Evolutionary conservation across 37 sponge, comb jelly and placozoan species (phyloP), one percentile per base, ranked within the genome.

Genomic region (Mnemiopsis leidyi): DNA sequence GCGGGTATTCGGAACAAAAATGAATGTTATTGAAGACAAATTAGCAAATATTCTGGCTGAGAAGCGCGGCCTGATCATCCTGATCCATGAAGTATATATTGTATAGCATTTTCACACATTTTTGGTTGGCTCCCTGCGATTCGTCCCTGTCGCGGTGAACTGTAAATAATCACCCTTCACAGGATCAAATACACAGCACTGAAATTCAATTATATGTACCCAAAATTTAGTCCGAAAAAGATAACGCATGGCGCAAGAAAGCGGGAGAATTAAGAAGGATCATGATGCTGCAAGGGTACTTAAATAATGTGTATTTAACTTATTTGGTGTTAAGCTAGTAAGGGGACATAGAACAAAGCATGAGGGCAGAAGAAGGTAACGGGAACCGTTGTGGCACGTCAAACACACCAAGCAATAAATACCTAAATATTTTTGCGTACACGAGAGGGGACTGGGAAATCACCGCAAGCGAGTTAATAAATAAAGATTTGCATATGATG

Each of bases 81-180:
- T 48, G 61, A 48, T 48, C 61, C 61, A 48, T 48, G 61, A 48
- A 48, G 61, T 48, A 69, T 25, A 69, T 21, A 69, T 69, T 69
- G 73, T 69, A 69, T 25, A 69, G 73, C 73, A 69, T 69, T 69
- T 69, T 69, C 73, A 69, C 73, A 69, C 73, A 69, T 69, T 69
- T 69, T 69, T 69, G 29, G 61, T 48, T 48, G 61, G 61, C 61
- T 48, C 61, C 61, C 61, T 48, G 9, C 61, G 61, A 48, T 48
- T 48, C 61, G 61, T 48, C 61, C 61, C 61, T 13, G 9, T 48
- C 61, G 13, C 61, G 61, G 61, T 48, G 61, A 48, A 48, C 61
- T 48, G 61, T 48, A 48, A 48, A 48, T 48, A 48, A 48, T 48
- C 61, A 48, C 13, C 61, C 61, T 48, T 13, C 61, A 48, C 61